phyloP scores from a whole-genome alignment of 2,797 vertebrate species.

The Luscinia megarhynchos region DNA sequence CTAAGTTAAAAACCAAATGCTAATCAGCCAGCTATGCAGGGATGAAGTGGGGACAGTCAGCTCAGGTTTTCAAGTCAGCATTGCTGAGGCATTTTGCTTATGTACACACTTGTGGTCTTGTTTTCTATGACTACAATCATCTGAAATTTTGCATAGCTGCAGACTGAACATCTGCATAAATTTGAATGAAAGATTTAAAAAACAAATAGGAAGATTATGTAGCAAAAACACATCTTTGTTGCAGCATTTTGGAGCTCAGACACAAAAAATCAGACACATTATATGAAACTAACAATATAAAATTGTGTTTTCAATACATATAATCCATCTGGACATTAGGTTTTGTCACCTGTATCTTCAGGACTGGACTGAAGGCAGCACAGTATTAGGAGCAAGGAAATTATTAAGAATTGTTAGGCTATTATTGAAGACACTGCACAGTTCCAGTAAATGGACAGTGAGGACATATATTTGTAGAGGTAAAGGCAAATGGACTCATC shows the following conservation, averaged over 20 bases:
- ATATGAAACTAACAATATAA: background rate
- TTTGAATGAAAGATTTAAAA: constrained; percentile 44
- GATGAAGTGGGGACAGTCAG: constrained; percentile 47
- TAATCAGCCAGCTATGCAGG: constrained; percentile 36
- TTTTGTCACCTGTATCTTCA: background rate
- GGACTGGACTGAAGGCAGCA: background rate
- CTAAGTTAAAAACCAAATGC: constrained; percentile 42
- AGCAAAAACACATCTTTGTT: constrained; percentile 37
- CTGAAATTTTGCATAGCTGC: constrained; percentile 59
- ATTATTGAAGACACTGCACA: background rate
- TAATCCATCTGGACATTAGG: background rate
- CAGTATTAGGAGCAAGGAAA: background rate
- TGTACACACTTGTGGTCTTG: constrained; percentile 36
- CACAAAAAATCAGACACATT: constrained; percentile 33
- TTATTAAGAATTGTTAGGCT: background rate
- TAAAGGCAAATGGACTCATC: background rate
- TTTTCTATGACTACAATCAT: constrained; percentile 17
- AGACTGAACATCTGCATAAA: constrained; percentile 63
- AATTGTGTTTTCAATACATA: constrained; percentile 3
- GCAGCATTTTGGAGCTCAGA: constrained; percentile 30
- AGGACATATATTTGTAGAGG: background rate
- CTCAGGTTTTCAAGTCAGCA: constrained; percentile 47
- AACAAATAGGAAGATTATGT: constrained; percentile 60
- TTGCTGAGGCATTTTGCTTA: constrained; percentile 46
- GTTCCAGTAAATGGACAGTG: background rate